Conservation (phyloP, 2,888 invertebrate species). For the Orthosia gothica region DNA sequence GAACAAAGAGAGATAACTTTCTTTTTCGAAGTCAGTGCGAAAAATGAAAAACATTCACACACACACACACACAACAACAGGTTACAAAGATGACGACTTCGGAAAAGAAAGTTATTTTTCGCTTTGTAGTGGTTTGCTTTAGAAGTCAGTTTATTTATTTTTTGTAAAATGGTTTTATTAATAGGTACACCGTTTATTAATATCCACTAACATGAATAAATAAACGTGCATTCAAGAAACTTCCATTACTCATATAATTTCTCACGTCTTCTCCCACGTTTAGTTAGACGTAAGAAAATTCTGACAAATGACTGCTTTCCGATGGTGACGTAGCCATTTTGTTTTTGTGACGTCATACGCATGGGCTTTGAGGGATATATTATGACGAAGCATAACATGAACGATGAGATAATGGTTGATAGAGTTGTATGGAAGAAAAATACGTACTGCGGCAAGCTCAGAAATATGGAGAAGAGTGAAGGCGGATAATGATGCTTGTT, state of each 20-base stretch:
- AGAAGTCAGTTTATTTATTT: too few relatives aligned
- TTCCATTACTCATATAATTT: slow-evolving; percentile 17
- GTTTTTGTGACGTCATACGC: not conserved
- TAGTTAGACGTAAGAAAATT: slow-evolving; percentile 17
- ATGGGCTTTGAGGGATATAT: not conserved
- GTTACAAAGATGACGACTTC: too few relatives aligned
- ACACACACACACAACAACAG: too few relatives aligned
- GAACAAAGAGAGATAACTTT: too few relatives aligned
- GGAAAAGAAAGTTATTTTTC: too few relatives aligned
- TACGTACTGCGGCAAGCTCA: too few relatives aligned
- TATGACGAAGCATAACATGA: not conserved
- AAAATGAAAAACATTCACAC: too few relatives aligned
- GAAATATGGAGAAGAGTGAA: too few relatives aligned
- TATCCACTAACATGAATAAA: not conserved
- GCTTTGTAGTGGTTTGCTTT: too few relatives aligned
- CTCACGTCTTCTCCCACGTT: not conserved
- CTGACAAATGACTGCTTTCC: slow-evolving; percentile 40
- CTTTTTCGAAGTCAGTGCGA: too few relatives aligned
- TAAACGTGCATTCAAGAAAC: not conserved
- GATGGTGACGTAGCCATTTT: slow-evolving; percentile 24
- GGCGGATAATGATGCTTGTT: too few relatives aligned
- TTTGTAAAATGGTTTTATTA: too few relatives aligned
- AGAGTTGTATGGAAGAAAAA: not conserved
- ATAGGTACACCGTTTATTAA: not conserved
- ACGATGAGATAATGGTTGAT: not conserved